Percentiles rank a stretch among this genome's conserved stretches.
These are phyloP conservation scores for Neosalanx taihuensis DNA, from an alignment of 2,797 vertebrate species.

Conservation along the genomic window DNA sequence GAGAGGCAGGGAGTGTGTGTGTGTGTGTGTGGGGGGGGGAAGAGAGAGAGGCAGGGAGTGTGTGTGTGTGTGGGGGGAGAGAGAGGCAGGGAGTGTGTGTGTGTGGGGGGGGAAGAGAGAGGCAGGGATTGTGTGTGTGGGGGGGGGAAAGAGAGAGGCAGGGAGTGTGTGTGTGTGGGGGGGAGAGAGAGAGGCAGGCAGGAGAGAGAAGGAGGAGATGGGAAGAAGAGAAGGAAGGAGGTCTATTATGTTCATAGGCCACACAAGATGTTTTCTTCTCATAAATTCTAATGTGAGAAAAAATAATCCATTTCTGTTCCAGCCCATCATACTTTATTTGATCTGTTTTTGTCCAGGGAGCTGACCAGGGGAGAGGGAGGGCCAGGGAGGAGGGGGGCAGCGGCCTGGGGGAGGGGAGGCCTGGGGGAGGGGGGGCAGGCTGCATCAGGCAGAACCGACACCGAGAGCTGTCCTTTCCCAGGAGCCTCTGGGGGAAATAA, in stretches of 20 bases:
- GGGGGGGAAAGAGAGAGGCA: too few species aligned
- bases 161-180: too few species aligned
- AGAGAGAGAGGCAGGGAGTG: too few species aligned
- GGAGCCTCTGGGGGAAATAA: conserved; percentile 68
- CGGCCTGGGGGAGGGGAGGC: too few species aligned
- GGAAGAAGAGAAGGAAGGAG: conserved; percentile 14
- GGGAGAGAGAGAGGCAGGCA: too few species aligned
- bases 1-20: not conserved
- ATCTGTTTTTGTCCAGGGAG: conserved; percentile 46
- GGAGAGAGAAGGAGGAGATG: conserved; percentile 20
- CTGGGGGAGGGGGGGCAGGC: not conserved
- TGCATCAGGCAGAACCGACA: not conserved
- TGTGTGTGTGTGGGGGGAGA: not conserved
- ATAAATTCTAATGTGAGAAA: conserved; percentile 75
- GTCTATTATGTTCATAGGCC: conserved; percentile 67
- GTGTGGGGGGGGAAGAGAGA: not conserved
- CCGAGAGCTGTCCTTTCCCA: conserved; percentile 43
- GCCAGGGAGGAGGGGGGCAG: not conserved
- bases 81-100: not conserved
- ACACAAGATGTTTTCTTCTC: conserved; percentile 77
- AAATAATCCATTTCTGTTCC: conserved; percentile 54
- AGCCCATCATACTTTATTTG: conserved; percentile 65
- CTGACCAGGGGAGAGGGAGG: conserved; percentile 37
- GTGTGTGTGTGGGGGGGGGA: too few species aligned
- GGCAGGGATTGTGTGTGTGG: not conserved